Conservation (phyloP, 2,888 invertebrate genomes). For the Brachypalpus laphriformis region DNA sequence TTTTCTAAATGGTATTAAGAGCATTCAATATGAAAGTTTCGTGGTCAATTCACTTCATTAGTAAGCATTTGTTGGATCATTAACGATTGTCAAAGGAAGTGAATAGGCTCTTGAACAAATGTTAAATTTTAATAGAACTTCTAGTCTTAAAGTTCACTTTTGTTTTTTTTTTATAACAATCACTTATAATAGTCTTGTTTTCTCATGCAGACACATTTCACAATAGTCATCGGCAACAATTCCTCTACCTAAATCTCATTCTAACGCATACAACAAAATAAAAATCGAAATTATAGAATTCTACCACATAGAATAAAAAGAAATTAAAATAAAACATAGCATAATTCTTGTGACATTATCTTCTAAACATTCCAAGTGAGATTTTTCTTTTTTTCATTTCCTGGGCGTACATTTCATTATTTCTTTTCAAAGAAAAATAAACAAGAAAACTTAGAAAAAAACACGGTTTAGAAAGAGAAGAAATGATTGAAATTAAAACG, state of each 20-base stretch:
- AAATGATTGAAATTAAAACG: slow-evolving; percentile 17
- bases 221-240: neutral
- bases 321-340: slow-evolving; percentile 40
- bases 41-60: neutral
- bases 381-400: neutral
- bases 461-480: slow-evolving; percentile 12
- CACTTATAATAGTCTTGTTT: no score
- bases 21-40: no score
- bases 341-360: slow-evolving; percentile 58
- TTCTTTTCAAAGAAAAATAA: neutral
- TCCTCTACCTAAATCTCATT: slow-evolving; percentile 37
- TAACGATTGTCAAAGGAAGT: neutral
- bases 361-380: slow-evolving; percentile 72
- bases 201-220: neutral
- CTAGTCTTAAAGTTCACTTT: no score
- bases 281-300: slow-evolving; percentile 10
- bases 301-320: slow-evolving; percentile 12
- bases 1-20: neutral
- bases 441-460: neutral
- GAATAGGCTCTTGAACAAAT: no score
- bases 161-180: no score
- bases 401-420: slow-evolving; percentile 21
- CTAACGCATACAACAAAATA: slow-evolving; percentile 34
- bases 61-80: neutral
- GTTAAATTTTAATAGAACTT: no score